Percentiles rank a stretch among this genome's conserved stretches.
phyloP scores from a whole-genome alignment of 2,888 invertebrate genomes.

The Plagodis dolabraria region DNA sequence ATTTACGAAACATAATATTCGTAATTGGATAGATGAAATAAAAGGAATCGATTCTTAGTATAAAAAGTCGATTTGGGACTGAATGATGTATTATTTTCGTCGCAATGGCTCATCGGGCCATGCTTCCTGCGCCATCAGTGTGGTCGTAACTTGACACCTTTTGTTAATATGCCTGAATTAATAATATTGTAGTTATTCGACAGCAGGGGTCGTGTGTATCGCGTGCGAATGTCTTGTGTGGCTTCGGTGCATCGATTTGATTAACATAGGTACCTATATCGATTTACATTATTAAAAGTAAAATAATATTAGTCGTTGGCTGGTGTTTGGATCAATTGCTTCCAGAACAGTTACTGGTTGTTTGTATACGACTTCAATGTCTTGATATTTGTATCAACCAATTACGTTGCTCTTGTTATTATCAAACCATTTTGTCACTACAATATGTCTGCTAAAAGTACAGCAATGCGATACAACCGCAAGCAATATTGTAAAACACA shows the following conservation, averaged over 20 bases:
- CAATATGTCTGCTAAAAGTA: neutral
- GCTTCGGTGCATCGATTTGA: constrained; percentile 74
- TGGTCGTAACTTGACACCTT: constrained; percentile 81
- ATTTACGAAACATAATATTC: constrained; percentile 48
- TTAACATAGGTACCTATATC: constrained; percentile 60
- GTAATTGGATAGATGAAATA: constrained; percentile 63
- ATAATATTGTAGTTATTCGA: constrained; percentile 80
- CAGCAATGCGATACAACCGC: constrained; percentile 25
- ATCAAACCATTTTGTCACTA: neutral
- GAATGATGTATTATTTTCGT: constrained; percentile 76
- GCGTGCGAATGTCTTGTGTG: constrained; percentile 81
- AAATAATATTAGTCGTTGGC: constrained; percentile 2
- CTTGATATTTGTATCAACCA: no score
- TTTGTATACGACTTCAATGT: no score
- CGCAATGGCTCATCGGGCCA: constrained; percentile 73
- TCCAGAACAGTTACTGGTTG: no score
- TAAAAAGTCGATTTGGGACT: constrained; percentile 66
- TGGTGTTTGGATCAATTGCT: neutral
- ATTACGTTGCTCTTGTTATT: no score
- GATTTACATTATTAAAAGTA: constrained; percentile 57
- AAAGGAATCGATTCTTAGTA: constrained; percentile 62
- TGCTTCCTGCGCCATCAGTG: constrained; percentile 82
- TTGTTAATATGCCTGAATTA: constrained; percentile 82
- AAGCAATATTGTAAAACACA: constrained; percentile 58
- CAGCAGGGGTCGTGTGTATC: constrained; percentile 68